Conservation (phyloP, 2,888 invertebrate species). For the Drosophila longiperda region DNA sequence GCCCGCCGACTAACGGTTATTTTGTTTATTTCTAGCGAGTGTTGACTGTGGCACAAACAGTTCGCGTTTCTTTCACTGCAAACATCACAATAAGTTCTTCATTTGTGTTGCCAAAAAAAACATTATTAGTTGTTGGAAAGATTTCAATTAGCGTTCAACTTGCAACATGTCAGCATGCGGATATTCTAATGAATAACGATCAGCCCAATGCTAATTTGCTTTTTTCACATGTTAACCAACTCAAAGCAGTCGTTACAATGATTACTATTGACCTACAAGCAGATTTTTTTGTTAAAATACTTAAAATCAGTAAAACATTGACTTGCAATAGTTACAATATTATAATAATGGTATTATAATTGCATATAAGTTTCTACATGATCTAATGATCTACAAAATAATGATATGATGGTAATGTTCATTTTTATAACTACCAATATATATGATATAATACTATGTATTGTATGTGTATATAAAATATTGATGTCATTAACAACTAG, state of each 20-base stretch:
- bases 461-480: background rate
- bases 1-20: constrained; percentile 54
- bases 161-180: constrained; percentile 16
- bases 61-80: background rate
- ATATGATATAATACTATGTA: background rate
- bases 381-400: background rate
- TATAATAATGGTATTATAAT: background rate
- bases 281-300: background rate
- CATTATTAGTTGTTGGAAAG: constrained; percentile 13
- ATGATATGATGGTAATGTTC: background rate
- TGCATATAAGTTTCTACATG: background rate
- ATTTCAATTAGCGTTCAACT: constrained; percentile 35
- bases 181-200: constrained; percentile 40
- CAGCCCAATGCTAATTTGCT: constrained; percentile 19
- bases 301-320: background rate
- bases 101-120: constrained; percentile 3
- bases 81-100: background rate
- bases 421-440: background rate
- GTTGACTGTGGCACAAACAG: constrained; percentile 32
- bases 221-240: constrained; percentile 1
- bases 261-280: constrained; percentile 7
- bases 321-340: background rate
- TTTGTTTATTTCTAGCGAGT: constrained; percentile 58
- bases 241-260: background rate
- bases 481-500: background rate